Conservation (phyloP, 2,888 invertebrate genomes). For the Lomographa bimaculata region DNA sequence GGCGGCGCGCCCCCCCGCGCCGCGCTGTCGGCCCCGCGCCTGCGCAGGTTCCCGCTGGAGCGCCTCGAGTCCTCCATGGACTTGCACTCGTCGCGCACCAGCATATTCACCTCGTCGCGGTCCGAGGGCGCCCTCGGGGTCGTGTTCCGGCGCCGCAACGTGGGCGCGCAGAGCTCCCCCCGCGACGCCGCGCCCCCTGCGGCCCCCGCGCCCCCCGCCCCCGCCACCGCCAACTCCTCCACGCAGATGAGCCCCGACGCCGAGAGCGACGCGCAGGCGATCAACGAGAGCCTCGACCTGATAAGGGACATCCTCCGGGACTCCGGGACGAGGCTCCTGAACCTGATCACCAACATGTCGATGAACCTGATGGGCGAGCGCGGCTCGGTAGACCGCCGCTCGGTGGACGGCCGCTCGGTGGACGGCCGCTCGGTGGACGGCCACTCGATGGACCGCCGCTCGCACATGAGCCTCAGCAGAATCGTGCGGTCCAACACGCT, state of each 20-base stretch:
- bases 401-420: too few species aligned
- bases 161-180: conserved; percentile 14
- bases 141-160: conserved; percentile 8
- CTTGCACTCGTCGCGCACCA: conserved; percentile 56
- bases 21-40: conserved; percentile 36
- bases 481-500: conserved; percentile 54
- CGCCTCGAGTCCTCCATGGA: conserved; percentile 4
- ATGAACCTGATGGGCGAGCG: conserved; percentile 55
- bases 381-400: conserved; percentile 11
- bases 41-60: conserved; percentile 43
- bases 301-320: conserved; percentile 76
- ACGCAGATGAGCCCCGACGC: conserved; percentile 59
- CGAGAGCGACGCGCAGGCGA: conserved; percentile 66
- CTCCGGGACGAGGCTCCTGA: conserved; percentile 72
- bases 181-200: conserved; percentile 32
- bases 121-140: conserved; percentile 1
- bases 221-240: conserved; percentile 54
- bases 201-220: conserved; percentile 29
- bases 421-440: too few species aligned
- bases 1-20: conserved; percentile 24
- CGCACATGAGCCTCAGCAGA: too few species aligned
- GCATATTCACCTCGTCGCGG: conserved; percentile 59
- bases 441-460: conserved; percentile 36
- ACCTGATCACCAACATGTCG: conserved; percentile 76
- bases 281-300: conserved; percentile 73